Base-by-base conservation (phyloP, 2,797 vertebrate genomes). In the Anabas testudineus region DNA sequence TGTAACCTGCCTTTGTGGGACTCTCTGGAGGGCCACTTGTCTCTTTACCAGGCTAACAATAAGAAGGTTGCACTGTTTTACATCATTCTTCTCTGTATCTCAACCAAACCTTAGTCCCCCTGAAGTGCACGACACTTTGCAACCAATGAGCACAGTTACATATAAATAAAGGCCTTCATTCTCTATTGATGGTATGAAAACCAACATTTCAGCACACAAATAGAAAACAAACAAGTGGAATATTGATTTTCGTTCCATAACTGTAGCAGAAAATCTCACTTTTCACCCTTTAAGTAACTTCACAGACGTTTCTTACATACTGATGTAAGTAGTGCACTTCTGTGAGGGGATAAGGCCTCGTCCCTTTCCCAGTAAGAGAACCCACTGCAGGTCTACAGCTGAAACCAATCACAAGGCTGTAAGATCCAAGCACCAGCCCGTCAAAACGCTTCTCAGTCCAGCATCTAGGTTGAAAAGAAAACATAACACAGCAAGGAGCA, bases 1-100 rank as follows among this genome's bases (percentile, higher is more conserved):
- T 30, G 37, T 72, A 42, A 74, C 67, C 85, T 78, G 65, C 24
- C 12, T 65, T 64, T 49, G 70, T 39, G 56, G 69, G 82, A 74
- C 74, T 62, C 72, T n/a, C n/a, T n/a, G n/a, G n/a, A n/a, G n/a
- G n/a, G n/a, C n/a, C n/a, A n/a, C n/a, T n/a, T n/a, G 37, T 72
- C 63, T 62, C 66, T 53, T 64, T 37, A 21, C 48, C 60, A 67
- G 51, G 69, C 74, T 32, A 34, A 54, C 4, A 16, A n/a, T 1
- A 62, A 76, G 19, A 30, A 8, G n/a, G n/a, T n/a, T 5, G 34
- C n/a, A 18, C 37, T 7, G n/a, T n/a, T 16, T 54, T 37, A 18
- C 28, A 19, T 36, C 0, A 14, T 51, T 22, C 53, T 46, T 3
- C 19, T 66, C 32, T 16, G 37, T 12, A 15, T 39, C 71, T 59